These are phyloP conservation scores for Zootermopsis nevadensis DNA, from an alignment of 2,888 invertebrate genomes.

Conservation along the genomic window DNA sequence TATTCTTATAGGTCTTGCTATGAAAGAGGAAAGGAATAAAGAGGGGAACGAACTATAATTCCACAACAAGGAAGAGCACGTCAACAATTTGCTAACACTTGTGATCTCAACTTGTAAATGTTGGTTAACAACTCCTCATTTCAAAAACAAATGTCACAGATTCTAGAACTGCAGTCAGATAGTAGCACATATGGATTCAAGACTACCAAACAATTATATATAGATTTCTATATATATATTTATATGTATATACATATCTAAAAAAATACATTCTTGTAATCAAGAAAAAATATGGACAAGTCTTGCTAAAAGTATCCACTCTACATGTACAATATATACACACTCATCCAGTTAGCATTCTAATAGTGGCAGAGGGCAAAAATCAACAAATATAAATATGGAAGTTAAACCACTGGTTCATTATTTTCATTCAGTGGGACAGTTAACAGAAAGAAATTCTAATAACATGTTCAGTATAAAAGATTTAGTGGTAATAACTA, in stretches of 20 bases:
- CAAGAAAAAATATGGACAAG: conserved; percentile 52
- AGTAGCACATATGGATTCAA: conserved; percentile 41
- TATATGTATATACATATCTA: conserved; percentile 53
- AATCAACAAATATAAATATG: conserved; percentile 38
- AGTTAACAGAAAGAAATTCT: conserved; percentile 11
- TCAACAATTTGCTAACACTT: neutral
- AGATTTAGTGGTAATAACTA: neutral
- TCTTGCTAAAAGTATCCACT: conserved; percentile 50
- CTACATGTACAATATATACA: conserved; percentile 53
- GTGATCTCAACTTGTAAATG: neutral
- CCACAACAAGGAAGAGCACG: neutral
- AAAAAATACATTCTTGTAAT: conserved; percentile 53
- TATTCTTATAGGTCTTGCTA: neutral
- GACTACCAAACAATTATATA: conserved; percentile 48
- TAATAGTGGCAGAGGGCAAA: conserved; percentile 31
- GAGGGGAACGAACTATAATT: neutral
- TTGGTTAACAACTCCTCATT: conserved; percentile 35
- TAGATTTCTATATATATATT: conserved; percentile 41
- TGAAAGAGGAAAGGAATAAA: neutral
- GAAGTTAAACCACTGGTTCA: conserved; percentile 36
- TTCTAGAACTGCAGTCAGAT: conserved; percentile 24
- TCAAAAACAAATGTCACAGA: conserved; percentile 14
- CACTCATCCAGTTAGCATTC: conserved; percentile 22
- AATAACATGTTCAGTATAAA: neutral
- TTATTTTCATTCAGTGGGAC: neutral